phyloP scores from a whole-genome alignment of 1,140 invertebrate genomes.

The Dryas iulia region DNA sequence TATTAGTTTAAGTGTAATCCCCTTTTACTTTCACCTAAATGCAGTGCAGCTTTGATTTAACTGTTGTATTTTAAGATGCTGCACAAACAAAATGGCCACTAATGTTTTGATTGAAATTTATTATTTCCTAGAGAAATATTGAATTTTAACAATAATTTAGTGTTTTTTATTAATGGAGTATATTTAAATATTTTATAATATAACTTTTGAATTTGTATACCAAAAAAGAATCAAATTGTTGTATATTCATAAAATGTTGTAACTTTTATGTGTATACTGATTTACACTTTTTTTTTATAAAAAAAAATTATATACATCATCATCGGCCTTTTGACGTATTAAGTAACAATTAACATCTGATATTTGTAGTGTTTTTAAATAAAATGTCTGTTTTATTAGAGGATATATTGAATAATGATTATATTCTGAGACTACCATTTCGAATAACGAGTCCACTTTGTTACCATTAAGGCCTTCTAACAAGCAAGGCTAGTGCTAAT shows the following conservation, averaged over 20 bases:
- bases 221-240: constrained; percentile 1
- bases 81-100: not conserved
- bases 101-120: not conserved
- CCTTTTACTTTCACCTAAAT: constrained; percentile 2
- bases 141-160: not conserved
- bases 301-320: not conserved
- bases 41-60: constrained; percentile 9
- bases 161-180: not conserved
- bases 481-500: not conserved
- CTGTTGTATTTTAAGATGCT: not conserved
- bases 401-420: not conserved
- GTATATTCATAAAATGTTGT: constrained; percentile 2
- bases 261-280: constrained; percentile 2
- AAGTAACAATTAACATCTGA: not conserved
- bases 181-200: constrained; percentile 3
- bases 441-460: not conserved
- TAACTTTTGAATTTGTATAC: constrained; percentile 2
- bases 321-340: not conserved
- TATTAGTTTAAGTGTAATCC: constrained; percentile 42
- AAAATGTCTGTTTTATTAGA: not conserved
- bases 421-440: not conserved
- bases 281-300: not conserved
- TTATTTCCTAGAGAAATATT: not conserved
- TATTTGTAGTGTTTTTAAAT: not conserved
- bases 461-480: not conserved